These are phyloP conservation scores for Spinus olivaceus DNA, from an alignment of 2,797 vertebrate species.

Conservation along the genomic window DNA sequence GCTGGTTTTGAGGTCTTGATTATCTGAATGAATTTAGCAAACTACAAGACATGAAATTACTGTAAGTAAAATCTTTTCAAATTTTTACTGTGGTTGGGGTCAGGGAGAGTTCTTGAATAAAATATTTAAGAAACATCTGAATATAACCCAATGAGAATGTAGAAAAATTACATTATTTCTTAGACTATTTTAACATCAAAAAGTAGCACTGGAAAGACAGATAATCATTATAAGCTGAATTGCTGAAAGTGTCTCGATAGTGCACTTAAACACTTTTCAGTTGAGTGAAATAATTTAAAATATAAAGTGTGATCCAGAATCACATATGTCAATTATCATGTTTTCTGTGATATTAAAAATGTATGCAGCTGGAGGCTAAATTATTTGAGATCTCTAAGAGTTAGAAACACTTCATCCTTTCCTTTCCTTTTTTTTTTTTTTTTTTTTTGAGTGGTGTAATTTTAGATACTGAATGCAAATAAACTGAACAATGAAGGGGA, in stretches of 20 bases:
- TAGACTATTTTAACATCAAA: slow-evolving; percentile 73
- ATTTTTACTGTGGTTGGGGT: slow-evolving; percentile 64
- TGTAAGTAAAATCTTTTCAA: slow-evolving; percentile 66
- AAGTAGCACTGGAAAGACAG: slow-evolving; percentile 60
- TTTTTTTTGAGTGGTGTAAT: not conserved
- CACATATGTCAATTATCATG: slow-evolving; percentile 68
- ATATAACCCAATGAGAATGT: slow-evolving; percentile 65
- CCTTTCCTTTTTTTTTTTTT: not conserved
- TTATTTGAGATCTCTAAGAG: slow-evolving; percentile 48
- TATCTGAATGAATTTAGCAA: slow-evolving; percentile 60
- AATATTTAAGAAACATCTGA: slow-evolving; percentile 77
- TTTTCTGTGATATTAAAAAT: slow-evolving; percentile 70
- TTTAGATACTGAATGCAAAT: slow-evolving; percentile 52
- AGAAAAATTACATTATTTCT: slow-evolving; percentile 70
- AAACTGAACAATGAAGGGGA: slow-evolving; percentile 19
- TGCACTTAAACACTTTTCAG: slow-evolving; percentile 70
- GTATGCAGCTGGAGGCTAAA: slow-evolving; percentile 63
- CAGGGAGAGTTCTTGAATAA: slow-evolving; percentile 73
- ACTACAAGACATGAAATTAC: slow-evolving; percentile 65
- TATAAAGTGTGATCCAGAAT: slow-evolving; percentile 72
- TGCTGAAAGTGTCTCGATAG: slow-evolving; percentile 64
- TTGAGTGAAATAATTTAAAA: slow-evolving; percentile 70
- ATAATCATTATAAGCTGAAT: slow-evolving; percentile 74
- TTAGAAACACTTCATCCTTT: slow-evolving; percentile 23
- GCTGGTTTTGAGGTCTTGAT: slow-evolving; percentile 44